Conservation (phyloP, 2,797 vertebrate genomes). For the Chromobotia macracanthus region DNA sequence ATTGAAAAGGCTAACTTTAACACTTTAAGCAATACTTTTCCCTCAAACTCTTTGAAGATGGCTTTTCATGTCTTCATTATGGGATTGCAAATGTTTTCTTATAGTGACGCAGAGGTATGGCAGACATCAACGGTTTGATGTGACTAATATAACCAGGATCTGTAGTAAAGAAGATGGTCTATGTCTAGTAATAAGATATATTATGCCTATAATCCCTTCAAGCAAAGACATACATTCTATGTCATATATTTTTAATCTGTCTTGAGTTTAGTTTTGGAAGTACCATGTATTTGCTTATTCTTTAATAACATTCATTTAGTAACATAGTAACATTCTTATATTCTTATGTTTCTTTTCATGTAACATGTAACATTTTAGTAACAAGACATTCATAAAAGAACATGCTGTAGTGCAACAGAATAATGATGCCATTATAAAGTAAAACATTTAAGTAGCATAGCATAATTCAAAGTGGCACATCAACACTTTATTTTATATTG, state of each 20-base stretch:
- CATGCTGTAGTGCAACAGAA: not conserved
- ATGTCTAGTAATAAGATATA: not conserved
- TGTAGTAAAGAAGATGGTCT: not conserved
- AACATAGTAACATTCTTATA: too few species aligned
- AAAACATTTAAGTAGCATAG: slow-evolving; percentile 21
- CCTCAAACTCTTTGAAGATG: slow-evolving; percentile 19
- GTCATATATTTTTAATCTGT: not conserved
- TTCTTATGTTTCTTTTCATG: too few species aligned
- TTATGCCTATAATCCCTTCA: not conserved
- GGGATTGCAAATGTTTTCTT: not conserved
- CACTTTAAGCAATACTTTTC: not conserved
- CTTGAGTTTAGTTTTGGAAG: slow-evolving; percentile 15
- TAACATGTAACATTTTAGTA: too few species aligned
- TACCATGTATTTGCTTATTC: not conserved
- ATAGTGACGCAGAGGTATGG: not conserved
- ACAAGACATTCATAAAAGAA: not conserved
- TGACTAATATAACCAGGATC: not conserved
- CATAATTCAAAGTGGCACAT: slow-evolving; percentile 73
- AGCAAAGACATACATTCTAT: not conserved
- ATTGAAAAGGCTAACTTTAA: not conserved
- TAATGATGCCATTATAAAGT: not conserved
- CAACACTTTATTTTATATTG: slow-evolving; percentile 76
- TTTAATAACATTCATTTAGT: not conserved
- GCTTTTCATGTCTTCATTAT: slow-evolving; percentile 11
- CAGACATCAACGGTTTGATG: slow-evolving; percentile 18